Base-by-base conservation (phyloP, 2,797 vertebrate species). In the Chelidonichthys spinosus region DNA sequence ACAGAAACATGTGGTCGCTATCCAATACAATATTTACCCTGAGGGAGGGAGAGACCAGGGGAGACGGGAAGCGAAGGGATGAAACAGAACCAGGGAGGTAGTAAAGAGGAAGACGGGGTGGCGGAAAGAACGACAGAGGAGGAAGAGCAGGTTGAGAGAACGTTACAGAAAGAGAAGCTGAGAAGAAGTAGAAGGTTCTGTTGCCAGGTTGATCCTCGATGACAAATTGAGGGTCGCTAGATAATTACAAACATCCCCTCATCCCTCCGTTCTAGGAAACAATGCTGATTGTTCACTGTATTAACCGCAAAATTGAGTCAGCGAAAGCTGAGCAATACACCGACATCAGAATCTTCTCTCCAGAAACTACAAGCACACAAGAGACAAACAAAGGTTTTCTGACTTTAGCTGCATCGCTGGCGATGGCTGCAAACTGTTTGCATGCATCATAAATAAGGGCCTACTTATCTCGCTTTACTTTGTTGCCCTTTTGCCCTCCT, bases 1-100 rank as follows among this genome's bases (percentile, higher is more conserved):
- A 90, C 71, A 87, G 83, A 89, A 86, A 90, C 90, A 86, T 87
- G 85, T 82, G 85, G 84, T 84, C 49, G 17, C 70, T 69, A 76
- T 83, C 84, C 86, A 83, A 56, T 63, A 65, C 80, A 82, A 77
- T 81, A 82, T 89, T 86, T 88, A 82, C 40, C 60, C 79, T 52
- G n/a, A 82, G 73, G 63, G 63, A 80, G 50, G 61, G 76, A 77
- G 54, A 25, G 25, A 25, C 25, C 25, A 25, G n/a, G 6, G 32
- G 69, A 69, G 65, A 68, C 69, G 54, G 9, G 52, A 74, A 61
- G 56, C 55, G 46, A 69, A 71, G 9, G 25, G 52, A 77, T 50
- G 53, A 53, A 50, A 53, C 52, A 59, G 50, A 66, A 71, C 17
- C 18, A 40, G 61, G 18, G 58, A 35, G 32, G 25, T 58, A 67